Conservation (phyloP, 2,113 vertebrate genomes). For the Zootoca vivipara region DNA sequence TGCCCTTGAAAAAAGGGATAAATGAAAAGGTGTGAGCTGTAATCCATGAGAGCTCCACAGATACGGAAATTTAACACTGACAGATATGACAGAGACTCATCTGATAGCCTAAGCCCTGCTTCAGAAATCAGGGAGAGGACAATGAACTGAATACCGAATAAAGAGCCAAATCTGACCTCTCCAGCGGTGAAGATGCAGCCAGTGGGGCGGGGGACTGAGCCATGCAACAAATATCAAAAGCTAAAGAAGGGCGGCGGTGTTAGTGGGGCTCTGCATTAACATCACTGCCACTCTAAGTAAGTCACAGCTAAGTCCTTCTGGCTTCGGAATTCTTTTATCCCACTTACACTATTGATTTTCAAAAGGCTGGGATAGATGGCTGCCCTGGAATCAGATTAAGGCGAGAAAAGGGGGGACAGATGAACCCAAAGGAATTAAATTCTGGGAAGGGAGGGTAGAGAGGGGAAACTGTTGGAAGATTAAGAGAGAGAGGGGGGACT, state of each 20-base stretch:
- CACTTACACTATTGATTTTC: neutral
- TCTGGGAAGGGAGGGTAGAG: neutral
- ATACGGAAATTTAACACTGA: constrained; percentile 44
- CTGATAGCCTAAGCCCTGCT: constrained; percentile 38
- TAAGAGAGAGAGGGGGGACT: neutral
- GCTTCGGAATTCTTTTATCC: neutral
- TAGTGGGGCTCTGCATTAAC: neutral
- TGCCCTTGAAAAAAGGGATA: constrained; percentile 1
- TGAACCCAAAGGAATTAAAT: neutral
- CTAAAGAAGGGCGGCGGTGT: neutral
- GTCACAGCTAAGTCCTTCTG: neutral
- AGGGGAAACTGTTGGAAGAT: neutral
- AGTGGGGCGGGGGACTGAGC: neutral
- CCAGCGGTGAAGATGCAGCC: neutral
- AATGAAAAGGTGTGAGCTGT: constrained; percentile 39
- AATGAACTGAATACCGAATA: constrained; percentile 12
- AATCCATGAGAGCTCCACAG: constrained; percentile 23
- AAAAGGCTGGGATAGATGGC: neutral
- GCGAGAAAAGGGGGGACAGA: neutral
- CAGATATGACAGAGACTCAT: constrained; percentile 43
- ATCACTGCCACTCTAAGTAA: neutral
- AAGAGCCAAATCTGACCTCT: constrained; percentile 2
- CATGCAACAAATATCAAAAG: neutral
- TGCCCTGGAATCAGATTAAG: neutral
- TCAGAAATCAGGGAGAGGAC: neutral